A percentile compares a stretch with the other conserved stretches of the same genome.
Evolutionary conservation across 1,140 invertebrate species (phyloP).

Genomic region (Drosophila sproati): DNA sequence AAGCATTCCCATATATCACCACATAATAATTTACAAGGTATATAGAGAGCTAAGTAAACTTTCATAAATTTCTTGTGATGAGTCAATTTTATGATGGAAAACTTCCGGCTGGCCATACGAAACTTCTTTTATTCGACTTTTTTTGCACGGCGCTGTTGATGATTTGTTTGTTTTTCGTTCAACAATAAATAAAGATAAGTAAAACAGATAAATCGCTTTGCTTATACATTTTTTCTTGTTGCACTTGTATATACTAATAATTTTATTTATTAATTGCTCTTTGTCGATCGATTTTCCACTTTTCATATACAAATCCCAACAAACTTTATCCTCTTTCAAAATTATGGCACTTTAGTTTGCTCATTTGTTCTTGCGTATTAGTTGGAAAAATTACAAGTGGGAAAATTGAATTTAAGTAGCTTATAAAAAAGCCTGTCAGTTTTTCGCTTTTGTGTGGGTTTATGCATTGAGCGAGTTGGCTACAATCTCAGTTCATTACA

Average conservation of each 20-base stretch:
- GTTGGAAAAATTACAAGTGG: not conserved
- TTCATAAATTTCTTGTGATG: constrained; percentile 30
- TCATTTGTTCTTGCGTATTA: not conserved
- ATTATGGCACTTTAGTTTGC: not conserved
- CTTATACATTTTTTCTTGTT: constrained; percentile 22
- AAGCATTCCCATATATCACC: too few relatives aligned
- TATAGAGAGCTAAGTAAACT: not conserved
- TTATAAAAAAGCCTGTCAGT: not conserved
- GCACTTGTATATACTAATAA: constrained; percentile 16
- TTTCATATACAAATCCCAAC: constrained; percentile 17
- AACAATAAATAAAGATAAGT: constrained; percentile 52
- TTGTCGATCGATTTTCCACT: not conserved
- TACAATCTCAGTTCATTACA: too few relatives aligned
- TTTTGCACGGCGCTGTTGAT: constrained; percentile 11
- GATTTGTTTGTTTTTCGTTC: constrained; percentile 50
- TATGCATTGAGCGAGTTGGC: not conserved
- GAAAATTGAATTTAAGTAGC: not conserved
- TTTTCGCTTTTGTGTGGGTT: not conserved
- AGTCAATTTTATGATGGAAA: constrained; percentile 69
- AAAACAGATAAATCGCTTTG: constrained; percentile 45
- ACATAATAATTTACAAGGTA: not conserved
- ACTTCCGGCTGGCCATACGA: constrained; percentile 50
- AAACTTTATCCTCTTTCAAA: not conserved
- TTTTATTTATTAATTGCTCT: constrained; percentile 2
- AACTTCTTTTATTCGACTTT: constrained; percentile 16